phyloP scores from a whole-genome alignment of 2,888 invertebrate genomes.

The Malthinus seriepunctatus region DNA sequence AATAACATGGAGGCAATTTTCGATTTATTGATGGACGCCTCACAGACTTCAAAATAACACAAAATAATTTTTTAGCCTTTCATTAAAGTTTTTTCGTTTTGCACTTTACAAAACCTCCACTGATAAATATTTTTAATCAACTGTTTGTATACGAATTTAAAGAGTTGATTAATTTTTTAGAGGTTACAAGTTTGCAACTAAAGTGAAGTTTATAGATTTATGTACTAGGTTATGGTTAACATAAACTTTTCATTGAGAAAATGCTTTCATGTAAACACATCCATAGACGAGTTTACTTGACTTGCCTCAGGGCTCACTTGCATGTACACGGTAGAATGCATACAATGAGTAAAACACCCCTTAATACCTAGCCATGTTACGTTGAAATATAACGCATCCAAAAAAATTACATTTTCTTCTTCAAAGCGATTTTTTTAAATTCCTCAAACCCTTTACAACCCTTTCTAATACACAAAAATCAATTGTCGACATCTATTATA shows the following conservation, averaged over 20 bases:
- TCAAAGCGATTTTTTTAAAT: no score
- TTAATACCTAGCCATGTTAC: conserved; percentile 12
- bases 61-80: no score
- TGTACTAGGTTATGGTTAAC: conserved; percentile 22
- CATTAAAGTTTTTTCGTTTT: no score
- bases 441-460: neutral
- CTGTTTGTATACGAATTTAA: no score
- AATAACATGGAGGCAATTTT: no score
- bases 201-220: conserved; percentile 9
- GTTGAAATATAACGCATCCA: neutral
- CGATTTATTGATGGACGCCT: no score
- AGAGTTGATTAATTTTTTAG: neutral
- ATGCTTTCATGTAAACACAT: conserved; percentile 28
- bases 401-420: no score
- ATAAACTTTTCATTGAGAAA: conserved; percentile 27
- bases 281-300: conserved; percentile 26
- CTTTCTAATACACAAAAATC: neutral
- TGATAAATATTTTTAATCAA: no score
- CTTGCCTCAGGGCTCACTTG: conserved; percentile 25
- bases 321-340: conserved; percentile 27
- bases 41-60: no score
- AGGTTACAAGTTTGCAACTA: neutral
- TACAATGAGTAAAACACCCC: conserved; percentile 17
- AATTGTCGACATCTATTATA: neutral
- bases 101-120: no score